phyloP scores from a whole-genome alignment of 2,113 vertebrate species.

The Anseranas semipalmata region DNA sequence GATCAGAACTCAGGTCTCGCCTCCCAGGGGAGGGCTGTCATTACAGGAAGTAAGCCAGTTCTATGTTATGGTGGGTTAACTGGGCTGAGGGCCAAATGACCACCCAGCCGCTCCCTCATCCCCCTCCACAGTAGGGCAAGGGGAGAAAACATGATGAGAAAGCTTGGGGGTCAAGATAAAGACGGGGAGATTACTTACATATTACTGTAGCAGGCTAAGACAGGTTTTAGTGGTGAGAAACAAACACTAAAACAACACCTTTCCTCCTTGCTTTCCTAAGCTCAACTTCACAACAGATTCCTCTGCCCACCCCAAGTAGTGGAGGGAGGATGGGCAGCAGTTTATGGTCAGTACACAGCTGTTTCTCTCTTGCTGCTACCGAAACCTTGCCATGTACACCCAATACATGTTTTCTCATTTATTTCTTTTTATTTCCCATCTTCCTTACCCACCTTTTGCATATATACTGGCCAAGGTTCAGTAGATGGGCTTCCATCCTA shows the following conservation, averaged over 20 bases:
- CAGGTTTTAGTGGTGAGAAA: neutral
- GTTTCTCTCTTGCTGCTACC: accelerated
- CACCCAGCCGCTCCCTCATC: neutral
- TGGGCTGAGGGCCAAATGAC: neutral
- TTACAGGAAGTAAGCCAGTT: neutral
- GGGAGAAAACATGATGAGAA: neutral
- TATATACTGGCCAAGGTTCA: neutral
- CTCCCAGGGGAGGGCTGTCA: neutral
- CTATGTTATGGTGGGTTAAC: neutral
- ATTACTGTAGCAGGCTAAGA: neutral
- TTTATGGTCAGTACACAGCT: neutral
- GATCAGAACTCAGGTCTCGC: neutral
- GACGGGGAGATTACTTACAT: neutral
- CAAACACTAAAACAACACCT: neutral
- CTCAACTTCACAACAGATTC: neutral
- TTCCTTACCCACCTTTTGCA: neutral
- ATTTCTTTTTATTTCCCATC: neutral
- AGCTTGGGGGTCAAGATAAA: neutral
- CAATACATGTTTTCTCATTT: neutral
- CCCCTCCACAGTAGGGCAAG: neutral
- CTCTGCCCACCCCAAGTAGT: neutral
- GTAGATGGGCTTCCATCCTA: neutral
- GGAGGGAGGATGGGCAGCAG: neutral
- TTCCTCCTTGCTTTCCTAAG: neutral
- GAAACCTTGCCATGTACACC: neutral